phyloP scores from a whole-genome alignment of 1,140 invertebrate species.

The Saxidomus purpurata region DNA sequence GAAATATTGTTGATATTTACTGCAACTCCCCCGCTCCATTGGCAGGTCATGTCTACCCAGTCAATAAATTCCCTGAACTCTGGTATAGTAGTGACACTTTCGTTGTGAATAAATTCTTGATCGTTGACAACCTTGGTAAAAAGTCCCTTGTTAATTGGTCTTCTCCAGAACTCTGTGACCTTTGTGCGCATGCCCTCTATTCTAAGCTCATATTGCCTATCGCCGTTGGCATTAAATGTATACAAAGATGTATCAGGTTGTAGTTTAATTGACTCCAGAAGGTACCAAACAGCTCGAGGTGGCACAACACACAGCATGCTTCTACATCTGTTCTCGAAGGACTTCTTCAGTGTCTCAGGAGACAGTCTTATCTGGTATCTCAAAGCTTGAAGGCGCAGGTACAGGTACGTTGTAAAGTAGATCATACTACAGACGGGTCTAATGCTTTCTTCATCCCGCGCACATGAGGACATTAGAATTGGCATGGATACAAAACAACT shows the following conservation, averaged over 20 bases:
- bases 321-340: background rate
- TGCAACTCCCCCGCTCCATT: background rate
- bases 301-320: background rate
- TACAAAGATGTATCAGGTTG: background rate
- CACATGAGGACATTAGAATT: no score
- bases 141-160: constrained; percentile 9
- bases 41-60: constrained; percentile 41
- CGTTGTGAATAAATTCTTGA: constrained; percentile 1
- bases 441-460: no score
- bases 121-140: constrained; percentile 17
- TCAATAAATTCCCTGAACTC: constrained; percentile 34
- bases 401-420: constrained; percentile 36
- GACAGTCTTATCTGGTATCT: background rate
- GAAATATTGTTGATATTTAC: no score
- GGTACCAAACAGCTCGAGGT: constrained; percentile 22
- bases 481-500: no score
- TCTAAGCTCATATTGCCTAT: background rate
- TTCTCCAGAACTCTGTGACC: constrained; percentile 3
- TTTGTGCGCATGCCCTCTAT: background rate
- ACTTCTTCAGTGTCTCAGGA: background rate
- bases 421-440: constrained; percentile 32
- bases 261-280: constrained; percentile 34
- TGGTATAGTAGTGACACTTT: background rate
- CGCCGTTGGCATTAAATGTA: background rate
- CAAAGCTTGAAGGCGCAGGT: constrained; percentile 33